These are phyloP conservation scores for Lutjanus campechanus DNA, from an alignment of 2,797 vertebrate genomes.

Conservation along the genomic window DNA sequence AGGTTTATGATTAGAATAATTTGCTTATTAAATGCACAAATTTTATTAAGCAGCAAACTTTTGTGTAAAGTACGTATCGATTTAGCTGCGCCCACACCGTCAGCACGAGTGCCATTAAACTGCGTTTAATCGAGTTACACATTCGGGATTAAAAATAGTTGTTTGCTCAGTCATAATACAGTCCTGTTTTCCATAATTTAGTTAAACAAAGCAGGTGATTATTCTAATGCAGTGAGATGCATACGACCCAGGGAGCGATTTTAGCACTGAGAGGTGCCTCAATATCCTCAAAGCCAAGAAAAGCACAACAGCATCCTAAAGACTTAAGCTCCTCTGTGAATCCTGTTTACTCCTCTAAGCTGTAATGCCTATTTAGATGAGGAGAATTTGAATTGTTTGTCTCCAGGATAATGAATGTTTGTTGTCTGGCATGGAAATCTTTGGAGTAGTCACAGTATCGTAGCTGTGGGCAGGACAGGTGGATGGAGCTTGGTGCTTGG, in stretches of 20 bases:
- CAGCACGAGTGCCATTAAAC: constrained; percentile 49
- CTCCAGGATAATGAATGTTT: constrained; percentile 73
- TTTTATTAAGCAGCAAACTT: constrained; percentile 84
- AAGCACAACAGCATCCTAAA: constrained; percentile 61
- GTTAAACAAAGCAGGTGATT: constrained; percentile 84
- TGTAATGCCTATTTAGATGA: constrained; percentile 69
- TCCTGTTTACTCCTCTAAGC: constrained; percentile 77
- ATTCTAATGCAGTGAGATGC: constrained; percentile 72
- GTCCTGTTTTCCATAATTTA: constrained; percentile 76
- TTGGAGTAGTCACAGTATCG: constrained; percentile 64
- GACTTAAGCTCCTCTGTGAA: constrained; percentile 72
- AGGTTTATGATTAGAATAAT: constrained; percentile 88
- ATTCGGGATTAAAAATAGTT: constrained; percentile 80
- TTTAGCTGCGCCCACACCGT: constrained; percentile 64
- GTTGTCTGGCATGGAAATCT: constrained; percentile 67
- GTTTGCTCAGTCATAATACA: constrained; percentile 78
- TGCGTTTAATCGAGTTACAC: constrained; percentile 75
- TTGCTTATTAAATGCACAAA: constrained; percentile 87
- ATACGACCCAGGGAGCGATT: constrained; percentile 56
- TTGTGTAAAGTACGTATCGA: constrained; percentile 69
- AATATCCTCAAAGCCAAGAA: constrained; percentile 59
- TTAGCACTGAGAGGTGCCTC: constrained; percentile 55
- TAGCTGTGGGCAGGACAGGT: constrained; percentile 50
- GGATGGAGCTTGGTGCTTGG: constrained; percentile 8
- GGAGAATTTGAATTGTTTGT: constrained; percentile 72